phyloP scores from a whole-genome alignment of 2,888 invertebrate genomes.

The Drosophila conformis region DNA sequence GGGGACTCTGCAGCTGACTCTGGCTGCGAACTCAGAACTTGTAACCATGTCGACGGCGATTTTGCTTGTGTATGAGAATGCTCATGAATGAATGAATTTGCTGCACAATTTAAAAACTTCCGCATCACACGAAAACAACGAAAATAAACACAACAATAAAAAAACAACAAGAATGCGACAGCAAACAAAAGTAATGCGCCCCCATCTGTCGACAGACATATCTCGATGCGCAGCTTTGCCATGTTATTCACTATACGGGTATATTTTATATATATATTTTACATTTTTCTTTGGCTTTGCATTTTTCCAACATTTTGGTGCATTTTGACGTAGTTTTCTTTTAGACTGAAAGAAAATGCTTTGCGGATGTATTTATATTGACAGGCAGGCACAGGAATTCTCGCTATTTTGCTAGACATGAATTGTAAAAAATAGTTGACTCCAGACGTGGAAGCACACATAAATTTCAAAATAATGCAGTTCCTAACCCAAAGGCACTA shows the following conservation, averaged over 20 bases:
- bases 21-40: conserved; percentile 23
- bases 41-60: conserved; percentile 29
- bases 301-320: conserved; percentile 19
- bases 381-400: conserved; percentile 38
- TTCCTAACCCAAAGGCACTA: neutral
- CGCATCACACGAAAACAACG: conserved; percentile 65
- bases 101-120: conserved; percentile 77
- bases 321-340: conserved; percentile 29
- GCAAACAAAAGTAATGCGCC: conserved; percentile 49
- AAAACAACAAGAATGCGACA: conserved; percentile 22
- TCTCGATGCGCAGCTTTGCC: conserved; percentile 41
- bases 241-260: conserved; percentile 21
- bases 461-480: neutral
- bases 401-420: conserved; percentile 23
- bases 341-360: conserved; percentile 14
- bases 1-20: conserved; percentile 29
- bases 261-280: conserved; percentile 5
- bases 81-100: conserved; percentile 69
- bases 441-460: neutral
- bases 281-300: neutral
- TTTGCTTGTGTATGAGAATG: conserved; percentile 36
- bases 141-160: conserved; percentile 27
- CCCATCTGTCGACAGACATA: conserved; percentile 52
- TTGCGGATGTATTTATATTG: conserved; percentile 62
- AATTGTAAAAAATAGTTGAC: conserved; percentile 11